phyloP scores from a whole-genome alignment of 2,797 vertebrate genomes.

The Pogoniulus pusillus region DNA sequence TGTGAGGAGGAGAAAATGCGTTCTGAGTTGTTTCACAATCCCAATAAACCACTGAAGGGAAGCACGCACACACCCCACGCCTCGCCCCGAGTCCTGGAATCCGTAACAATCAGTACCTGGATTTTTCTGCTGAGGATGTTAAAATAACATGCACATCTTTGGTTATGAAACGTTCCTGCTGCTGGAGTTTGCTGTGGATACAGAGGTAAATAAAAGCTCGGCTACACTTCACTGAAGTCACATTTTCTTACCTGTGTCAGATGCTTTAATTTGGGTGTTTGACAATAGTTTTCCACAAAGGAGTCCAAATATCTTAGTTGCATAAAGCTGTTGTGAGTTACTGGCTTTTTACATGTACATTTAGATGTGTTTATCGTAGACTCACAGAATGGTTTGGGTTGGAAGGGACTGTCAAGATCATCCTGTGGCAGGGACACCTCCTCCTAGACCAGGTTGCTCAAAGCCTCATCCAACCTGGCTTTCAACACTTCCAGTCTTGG shows the following conservation, averaged over 20 bases:
- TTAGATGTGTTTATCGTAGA: not conserved
- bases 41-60: slow-evolving; percentile 10
- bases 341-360: not conserved
- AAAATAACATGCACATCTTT: not conserved
- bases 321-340: not conserved
- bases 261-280: not conserved
- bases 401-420: too few relatives aligned
- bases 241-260: not conserved
- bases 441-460: too few relatives aligned
- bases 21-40: slow-evolving; percentile 22
- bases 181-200: slow-evolving; percentile 38
- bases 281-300: not conserved
- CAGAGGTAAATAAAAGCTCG: slow-evolving; percentile 21
- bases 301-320: not conserved
- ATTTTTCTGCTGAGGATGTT: slow-evolving; percentile 37
- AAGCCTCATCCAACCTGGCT: too few relatives aligned
- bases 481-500: too few relatives aligned
- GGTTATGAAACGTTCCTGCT: slow-evolving; percentile 27
- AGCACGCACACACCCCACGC: not conserved
- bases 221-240: not conserved
- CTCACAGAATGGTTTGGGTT: too few relatives aligned
- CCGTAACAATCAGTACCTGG: not conserved
- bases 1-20: slow-evolving; percentile 24
- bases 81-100: slow-evolving; percentile 46
- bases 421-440: too few relatives aligned